Evolutionary conservation across 2,888 invertebrate species (phyloP), one percentile per base, ranked within the genome.

Genomic region (Leucoma salicis): DNA sequence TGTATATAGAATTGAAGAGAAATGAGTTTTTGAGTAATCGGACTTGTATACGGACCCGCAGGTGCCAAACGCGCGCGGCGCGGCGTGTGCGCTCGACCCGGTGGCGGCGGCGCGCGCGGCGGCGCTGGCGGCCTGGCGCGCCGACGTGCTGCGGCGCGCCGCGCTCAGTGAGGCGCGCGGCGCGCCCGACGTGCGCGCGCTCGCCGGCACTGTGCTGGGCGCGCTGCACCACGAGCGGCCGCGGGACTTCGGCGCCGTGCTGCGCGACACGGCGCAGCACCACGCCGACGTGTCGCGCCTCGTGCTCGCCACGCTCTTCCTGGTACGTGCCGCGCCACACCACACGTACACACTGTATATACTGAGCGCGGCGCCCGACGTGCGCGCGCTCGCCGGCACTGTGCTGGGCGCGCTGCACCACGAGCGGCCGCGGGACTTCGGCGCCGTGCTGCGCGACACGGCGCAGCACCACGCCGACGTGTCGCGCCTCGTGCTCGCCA

Each of bases 151-250:
- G 52, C 38, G 35, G 40, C 49, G 59, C 45, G 66, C 66, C 31
- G 46, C 24, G 2, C 56, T 48, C 32, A 53, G 42, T 34, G 51
- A 35, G 47, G 62, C 53, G 49, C 56, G 50, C 41, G 60, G 51
- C 36, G 54, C 47, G 27, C 37, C 50, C n/a, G 71, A 72, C 67
- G 66, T 69, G 58, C 60, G 55, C 43, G 62, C 44, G 42, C 60
- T 70, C 46, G 69, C 56, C 21, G 57, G 27, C 12, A 18, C 29
- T 39, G 54, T 65, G 55, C 62, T 64, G 40, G 33, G 43, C 41
- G 53, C 50, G 42, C 61, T 58, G 42, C 31, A 31, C 28, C 25
- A 35, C 41, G 21, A n/a, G 16, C n/a, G n/a, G n/a, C 38, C 40
- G 27, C 45, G 34, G 42, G 31, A 36, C 29, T 25, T 35, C 21